These are phyloP conservation scores for Apteryx owenii DNA, from an alignment of 2,113 vertebrate genomes.

Conservation along the genomic window DNA sequence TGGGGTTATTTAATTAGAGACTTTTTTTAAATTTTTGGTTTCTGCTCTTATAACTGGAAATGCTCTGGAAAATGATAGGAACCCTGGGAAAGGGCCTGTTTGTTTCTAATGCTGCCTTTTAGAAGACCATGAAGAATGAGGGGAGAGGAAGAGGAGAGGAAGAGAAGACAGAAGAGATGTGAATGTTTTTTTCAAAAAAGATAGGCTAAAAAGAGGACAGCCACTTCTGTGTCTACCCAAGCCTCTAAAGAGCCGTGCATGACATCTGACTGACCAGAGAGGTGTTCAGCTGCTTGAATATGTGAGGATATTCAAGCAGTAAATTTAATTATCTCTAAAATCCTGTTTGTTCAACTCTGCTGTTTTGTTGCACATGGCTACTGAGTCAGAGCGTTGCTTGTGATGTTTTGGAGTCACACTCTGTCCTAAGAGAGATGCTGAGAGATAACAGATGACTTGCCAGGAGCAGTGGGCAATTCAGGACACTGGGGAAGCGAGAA, in stretches of 20 bases:
- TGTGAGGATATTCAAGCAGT: background rate
- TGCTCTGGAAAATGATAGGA: background rate
- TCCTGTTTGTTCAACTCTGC: background rate
- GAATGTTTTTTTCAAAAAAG: background rate
- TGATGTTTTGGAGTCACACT: background rate
- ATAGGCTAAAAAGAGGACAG: background rate
- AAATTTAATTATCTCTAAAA: background rate
- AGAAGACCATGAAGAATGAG: background rate
- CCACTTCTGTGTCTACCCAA: background rate
- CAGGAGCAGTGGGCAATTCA: background rate
- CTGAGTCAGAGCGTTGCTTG: accelerated
- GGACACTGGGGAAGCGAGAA: background rate
- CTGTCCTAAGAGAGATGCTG: background rate
- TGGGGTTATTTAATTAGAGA: background rate
- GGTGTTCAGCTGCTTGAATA: background rate
- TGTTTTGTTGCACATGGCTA: background rate
- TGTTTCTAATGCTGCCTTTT: background rate
- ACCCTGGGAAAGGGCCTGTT: background rate
- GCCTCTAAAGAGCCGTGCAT: background rate
- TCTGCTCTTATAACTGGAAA: background rate
- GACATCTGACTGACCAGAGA: background rate
- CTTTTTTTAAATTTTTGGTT: background rate
- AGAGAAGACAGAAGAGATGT: background rate
- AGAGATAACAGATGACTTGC: background rate
- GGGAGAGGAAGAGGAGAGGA: background rate